Percentiles rank a stretch among this genome's conserved stretches.
These are phyloP conservation scores for Tenthredo scrophulariae DNA, from an alignment of 2,888 invertebrate genomes.

Conservation along the genomic window DNA sequence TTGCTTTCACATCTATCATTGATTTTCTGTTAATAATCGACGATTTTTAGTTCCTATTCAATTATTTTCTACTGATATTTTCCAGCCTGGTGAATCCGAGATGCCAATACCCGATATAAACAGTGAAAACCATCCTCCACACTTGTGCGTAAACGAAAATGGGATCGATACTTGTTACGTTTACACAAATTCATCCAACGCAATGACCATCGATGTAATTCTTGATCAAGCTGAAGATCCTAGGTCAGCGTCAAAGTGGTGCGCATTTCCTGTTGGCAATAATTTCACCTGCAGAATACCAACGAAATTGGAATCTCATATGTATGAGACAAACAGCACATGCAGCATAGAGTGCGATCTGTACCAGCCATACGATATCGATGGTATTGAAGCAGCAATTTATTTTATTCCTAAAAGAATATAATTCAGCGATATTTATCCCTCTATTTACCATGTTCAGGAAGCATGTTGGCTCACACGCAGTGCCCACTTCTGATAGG, in stretches of 20 bases:
- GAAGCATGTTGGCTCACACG: slow-evolving; percentile 84
- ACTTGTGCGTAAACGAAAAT: slow-evolving; percentile 79
- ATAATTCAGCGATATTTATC: background rate
- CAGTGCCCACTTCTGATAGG: slow-evolving; percentile 84
- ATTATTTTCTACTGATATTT: background rate
- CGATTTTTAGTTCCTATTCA: background rate
- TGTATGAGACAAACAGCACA: slow-evolving; percentile 75
- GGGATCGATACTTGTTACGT: slow-evolving; percentile 81
- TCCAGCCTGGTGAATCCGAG: slow-evolving; percentile 43
- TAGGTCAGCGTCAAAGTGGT: slow-evolving; percentile 81
- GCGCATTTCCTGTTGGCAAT: slow-evolving; percentile 84
- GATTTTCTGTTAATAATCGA: background rate
- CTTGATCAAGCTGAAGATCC: slow-evolving; percentile 79
- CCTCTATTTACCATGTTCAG: slow-evolving; percentile 64
- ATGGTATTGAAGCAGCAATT: slow-evolving; percentile 63
- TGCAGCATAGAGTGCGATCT: slow-evolving; percentile 88
- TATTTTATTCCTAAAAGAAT: background rate
- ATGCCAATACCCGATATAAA: slow-evolving; percentile 68
- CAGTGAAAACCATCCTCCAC: slow-evolving; percentile 78
- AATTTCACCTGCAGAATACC: slow-evolving; percentile 82
- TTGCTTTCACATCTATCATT: background rate
- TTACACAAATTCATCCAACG: slow-evolving; percentile 81
- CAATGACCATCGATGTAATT: slow-evolving; percentile 80
- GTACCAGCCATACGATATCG: slow-evolving; percentile 85
- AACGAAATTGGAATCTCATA: slow-evolving; percentile 72